Evolutionary conservation across 2,113 vertebrate species (phyloP), one percentile per base, ranked within the genome.

Genomic region (Cynoglossus semilaevis): DNA sequence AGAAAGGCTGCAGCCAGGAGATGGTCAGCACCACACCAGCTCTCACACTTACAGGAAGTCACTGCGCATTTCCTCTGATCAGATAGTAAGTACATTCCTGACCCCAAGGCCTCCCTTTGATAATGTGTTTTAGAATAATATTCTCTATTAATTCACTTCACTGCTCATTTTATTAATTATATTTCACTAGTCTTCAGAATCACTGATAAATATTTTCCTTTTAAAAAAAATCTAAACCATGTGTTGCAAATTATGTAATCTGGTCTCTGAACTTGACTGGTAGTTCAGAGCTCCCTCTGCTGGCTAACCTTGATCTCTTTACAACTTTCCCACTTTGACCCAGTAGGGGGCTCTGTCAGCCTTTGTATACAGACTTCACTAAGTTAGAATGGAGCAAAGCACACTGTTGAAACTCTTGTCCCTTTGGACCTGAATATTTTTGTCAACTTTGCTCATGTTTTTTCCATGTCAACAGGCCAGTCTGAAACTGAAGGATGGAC

Each of bases 41-140:
- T 58, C 88, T 8, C 82, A 90, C 16, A 88, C 94, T 2, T 99
- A 99, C 7, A 93, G 93, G 88, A 99, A 99, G 83, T 96, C 95
- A 13, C 92, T 99, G n/a, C 92, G 97, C 9, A 89, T 99, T 13
- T 98, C 96, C 56, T 96, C 97, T 0, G 91, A 96, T 73, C 94
- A 99, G 87, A 99, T 99, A 17, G 97, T 99, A 85, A 94, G 95
- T 75, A 8, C 9, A 41, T 41, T 55, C 9, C 19, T 40, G 41
- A 7, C n/a, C n/a, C n/a, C n/a, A n/a, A n/a, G n/a, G 46, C 16
- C 22, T 29, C 6, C 22, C n/a, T n/a, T 29, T 2, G 22, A 29
- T 4, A 29, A 29, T 29, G 22, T 29, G 2, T 6, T 4, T 6
- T 29, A 6, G n/a, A n/a, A 29, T 2, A 29, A 29, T 29, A 29